phyloP scores from a whole-genome alignment of 2,797 vertebrate species.

The Macrochelys suwanniensis region DNA sequence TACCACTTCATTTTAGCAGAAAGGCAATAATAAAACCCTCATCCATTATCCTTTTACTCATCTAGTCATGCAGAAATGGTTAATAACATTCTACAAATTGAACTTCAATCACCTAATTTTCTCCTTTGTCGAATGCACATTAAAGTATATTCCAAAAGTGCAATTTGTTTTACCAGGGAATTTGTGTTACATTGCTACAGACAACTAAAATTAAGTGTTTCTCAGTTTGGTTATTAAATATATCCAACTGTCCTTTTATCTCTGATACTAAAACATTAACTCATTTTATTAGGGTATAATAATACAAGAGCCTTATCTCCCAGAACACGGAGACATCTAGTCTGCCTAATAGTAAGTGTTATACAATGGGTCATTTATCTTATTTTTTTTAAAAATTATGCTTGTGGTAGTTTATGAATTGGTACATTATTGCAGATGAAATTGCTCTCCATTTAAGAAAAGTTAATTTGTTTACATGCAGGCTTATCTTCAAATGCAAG shows the following conservation, averaged over 20 bases:
- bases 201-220: constrained; percentile 86
- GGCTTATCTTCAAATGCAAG: constrained; percentile 85
- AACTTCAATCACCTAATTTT: constrained; percentile 99
- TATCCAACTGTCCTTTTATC: constrained; percentile 85
- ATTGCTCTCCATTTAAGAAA: constrained; percentile 83
- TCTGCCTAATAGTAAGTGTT: constrained; percentile 82
- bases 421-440: constrained; percentile 82
- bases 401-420: constrained; percentile 87
- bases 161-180: constrained; percentile 87
- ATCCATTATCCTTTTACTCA: constrained; percentile 99
- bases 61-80: constrained; percentile 98
- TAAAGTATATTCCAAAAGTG: constrained; percentile 89
- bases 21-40: constrained; percentile 99
- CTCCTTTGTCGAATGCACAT: constrained; percentile 88
- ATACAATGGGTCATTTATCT: constrained; percentile 91
- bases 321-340: constrained; percentile 87
- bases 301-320: constrained; percentile 90
- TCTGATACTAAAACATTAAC: constrained; percentile 86
- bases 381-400: constrained; percentile 85
- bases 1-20: constrained; percentile 98
- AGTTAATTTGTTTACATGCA: constrained; percentile 87
- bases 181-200: constrained; percentile 85
- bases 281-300: constrained; percentile 84
- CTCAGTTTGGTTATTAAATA: constrained; percentile 87
- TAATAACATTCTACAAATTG: constrained; percentile 99